phyloP scores from a whole-genome alignment of 1,140 invertebrate species.

The Heliconius hewitsoni region DNA sequence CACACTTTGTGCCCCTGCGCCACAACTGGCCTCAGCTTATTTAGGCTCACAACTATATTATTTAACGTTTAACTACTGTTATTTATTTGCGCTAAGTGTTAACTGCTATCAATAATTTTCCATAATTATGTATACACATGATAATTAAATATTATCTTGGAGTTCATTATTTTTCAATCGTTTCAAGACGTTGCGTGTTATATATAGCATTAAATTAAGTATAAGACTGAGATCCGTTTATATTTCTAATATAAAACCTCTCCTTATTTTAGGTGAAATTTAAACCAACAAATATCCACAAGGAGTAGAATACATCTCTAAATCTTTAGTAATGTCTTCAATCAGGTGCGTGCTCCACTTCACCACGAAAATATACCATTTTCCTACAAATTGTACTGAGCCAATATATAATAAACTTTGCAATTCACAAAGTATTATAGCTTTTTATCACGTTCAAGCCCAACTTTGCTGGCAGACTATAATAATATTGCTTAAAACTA shows the following conservation, averaged over 20 bases:
- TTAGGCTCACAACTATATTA: too few relatives aligned
- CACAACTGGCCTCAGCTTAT: too few relatives aligned
- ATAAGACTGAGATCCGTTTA: too few relatives aligned
- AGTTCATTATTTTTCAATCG: too few relatives aligned
- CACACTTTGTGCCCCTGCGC: too few relatives aligned
- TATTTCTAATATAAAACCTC: too few relatives aligned
- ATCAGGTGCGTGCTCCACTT: neutral
- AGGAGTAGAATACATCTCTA: neutral
- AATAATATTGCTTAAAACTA: constrained; percentile 9
- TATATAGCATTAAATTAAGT: neutral
- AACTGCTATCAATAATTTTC: too few relatives aligned
- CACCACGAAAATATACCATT: neutral
- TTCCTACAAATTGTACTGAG: neutral
- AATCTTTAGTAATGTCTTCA: neutral
- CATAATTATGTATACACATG: too few relatives aligned
- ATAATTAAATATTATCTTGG: too few relatives aligned
- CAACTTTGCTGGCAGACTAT: neutral
- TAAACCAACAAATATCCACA: neutral
- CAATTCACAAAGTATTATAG: neutral
- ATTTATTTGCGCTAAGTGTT: too few relatives aligned
- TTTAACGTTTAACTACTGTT: too few relatives aligned
- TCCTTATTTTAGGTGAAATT: neutral
- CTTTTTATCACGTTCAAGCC: constrained; percentile 2
- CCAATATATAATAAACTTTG: neutral
- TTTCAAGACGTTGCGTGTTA: neutral